phyloP scores from a whole-genome alignment of 2,888 invertebrate species.

The Pantelozetes paolii region DNA sequence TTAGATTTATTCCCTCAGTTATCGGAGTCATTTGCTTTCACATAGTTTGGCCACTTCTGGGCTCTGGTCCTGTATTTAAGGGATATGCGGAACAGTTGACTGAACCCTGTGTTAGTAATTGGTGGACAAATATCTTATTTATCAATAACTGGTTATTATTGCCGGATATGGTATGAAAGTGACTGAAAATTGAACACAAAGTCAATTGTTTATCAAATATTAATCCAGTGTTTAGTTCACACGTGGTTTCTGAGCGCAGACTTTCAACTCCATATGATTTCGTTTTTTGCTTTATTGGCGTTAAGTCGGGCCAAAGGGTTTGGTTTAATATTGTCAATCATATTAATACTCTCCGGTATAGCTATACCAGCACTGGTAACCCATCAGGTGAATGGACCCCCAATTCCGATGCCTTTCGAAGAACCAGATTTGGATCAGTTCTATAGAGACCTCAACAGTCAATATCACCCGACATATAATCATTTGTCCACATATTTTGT shows the following conservation, averaged over 20 bases:
- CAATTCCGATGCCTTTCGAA: slow-evolving; percentile 36
- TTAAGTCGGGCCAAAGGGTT: slow-evolving; percentile 18
- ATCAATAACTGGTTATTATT: slow-evolving; percentile 48
- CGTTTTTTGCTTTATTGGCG: neutral
- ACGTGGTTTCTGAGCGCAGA: slow-evolving; percentile 48
- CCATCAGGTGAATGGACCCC: slow-evolving; percentile 39
- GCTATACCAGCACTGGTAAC: slow-evolving; percentile 30
- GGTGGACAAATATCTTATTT: slow-evolving; percentile 48
- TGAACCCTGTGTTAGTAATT: slow-evolving; percentile 39
- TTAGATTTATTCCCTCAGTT: slow-evolving; percentile 16
- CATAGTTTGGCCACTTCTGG: slow-evolving; percentile 30
- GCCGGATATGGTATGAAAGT: slow-evolving; percentile 44
- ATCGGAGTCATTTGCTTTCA: slow-evolving; percentile 24
- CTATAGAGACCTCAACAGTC: slow-evolving; percentile 6
- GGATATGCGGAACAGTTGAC: neutral
- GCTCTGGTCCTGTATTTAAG: slow-evolving; percentile 28
- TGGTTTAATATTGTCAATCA: slow-evolving; percentile 36
- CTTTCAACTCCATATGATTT: slow-evolving; percentile 45
- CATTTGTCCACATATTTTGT: slow-evolving; percentile 46
- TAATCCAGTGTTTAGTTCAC: slow-evolving; percentile 44
- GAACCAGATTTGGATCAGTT: slow-evolving; percentile 16
- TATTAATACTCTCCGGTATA: slow-evolving; percentile 19
- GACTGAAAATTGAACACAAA: neutral
- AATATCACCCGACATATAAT: slow-evolving; percentile 44
- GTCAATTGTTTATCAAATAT: neutral